Percentiles rank a stretch among this genome's conserved stretches.
Evolutionary conservation across 1,140 invertebrate genomes (phyloP).

Genomic region (Pseudoatta argentina): DNA sequence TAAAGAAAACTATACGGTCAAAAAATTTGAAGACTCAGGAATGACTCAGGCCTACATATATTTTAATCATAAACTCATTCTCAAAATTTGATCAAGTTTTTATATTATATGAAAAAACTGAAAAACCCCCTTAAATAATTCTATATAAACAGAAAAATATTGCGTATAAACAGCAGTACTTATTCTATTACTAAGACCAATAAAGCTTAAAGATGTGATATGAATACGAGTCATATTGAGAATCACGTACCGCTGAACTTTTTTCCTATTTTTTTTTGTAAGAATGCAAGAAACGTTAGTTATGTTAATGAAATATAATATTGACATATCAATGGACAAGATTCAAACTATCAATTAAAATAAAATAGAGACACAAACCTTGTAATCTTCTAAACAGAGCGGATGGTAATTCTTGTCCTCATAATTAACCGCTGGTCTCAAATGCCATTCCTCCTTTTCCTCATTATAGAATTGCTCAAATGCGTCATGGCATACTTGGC

Average conservation of each 20-base stretch:
- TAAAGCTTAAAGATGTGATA: conserved; percentile 56
- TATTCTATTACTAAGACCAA: conserved; percentile 45
- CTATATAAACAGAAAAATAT: conserved; percentile 16
- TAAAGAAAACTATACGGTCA: too few species aligned
- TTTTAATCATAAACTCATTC: too few species aligned
- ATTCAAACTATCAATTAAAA: conserved; percentile 36
- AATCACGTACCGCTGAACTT: conserved; percentile 83
- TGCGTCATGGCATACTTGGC: conserved; percentile 95
- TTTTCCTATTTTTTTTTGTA: conserved; percentile 83
- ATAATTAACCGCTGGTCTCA: conserved; percentile 92
- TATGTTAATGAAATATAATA: conserved; percentile 69
- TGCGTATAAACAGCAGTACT: conserved; percentile 2
- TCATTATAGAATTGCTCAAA: conserved; percentile 98
- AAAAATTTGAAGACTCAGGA: too few species aligned
- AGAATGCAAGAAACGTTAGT: conserved; percentile 78
- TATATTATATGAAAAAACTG: too few species aligned
- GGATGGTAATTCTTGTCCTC: conserved; percentile 96
- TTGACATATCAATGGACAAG: conserved; percentile 2
- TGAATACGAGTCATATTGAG: conserved; percentile 68
- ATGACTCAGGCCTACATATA: too few species aligned
- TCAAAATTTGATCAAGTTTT: too few species aligned
- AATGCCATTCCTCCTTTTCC: conserved; percentile 98
- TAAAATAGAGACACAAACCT: conserved; percentile 86
- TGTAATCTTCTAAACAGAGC: conserved; percentile 95
- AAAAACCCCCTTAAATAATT: neutral